Base-by-base conservation (phyloP, 2,797 vertebrate genomes). In the Malurus leucopterus region DNA sequence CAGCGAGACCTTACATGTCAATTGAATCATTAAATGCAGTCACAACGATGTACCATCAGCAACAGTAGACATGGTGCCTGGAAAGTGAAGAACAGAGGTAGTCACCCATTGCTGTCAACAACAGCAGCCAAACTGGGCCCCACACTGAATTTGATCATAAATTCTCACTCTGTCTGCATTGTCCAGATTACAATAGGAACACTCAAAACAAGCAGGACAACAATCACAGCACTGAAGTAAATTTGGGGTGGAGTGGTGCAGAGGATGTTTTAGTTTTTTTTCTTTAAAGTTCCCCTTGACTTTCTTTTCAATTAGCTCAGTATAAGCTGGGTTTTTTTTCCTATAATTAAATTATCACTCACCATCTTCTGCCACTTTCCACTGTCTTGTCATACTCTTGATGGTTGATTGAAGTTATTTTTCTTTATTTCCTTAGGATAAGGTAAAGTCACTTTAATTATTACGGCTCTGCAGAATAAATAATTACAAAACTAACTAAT, bases 191-290 rank as follows among this genome's bases (percentile, higher is more conserved):
- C 34, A 76, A 9, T 30, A 49, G 53, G 20, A 70, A 47, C 32
- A 53, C 18, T 43, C 55, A 21, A 77, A 92, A 73, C 2, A 67
- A 4, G 20, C 68, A 78, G 34, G 29, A 38, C 4, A 76, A 57
- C 22, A 62, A 53, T 49, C 29, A 51, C 3, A 55, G 46, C 40
- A 63, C 58, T 41, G 22, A 68, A 54, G 11, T 62, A 24, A 82
- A 87, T 46, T 0, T 22, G 29, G 29, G 29, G 14, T 20, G 38
- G 19, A 18, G 27, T 6, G 16, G 6, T 12, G 6, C 9, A 7
- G 3, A 3, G 5, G 1, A 5, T 20, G 22, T 36, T 75, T 50
- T 8, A 49, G 5, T 0, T 0, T 2, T 10, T 64, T 50, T 61
- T 49, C 30, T 81, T 63, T 44, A 7, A 70, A 71, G 32, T 34